phyloP scores from a whole-genome alignment of 2,888 invertebrate genomes.

The Calameuta pallipes region DNA sequence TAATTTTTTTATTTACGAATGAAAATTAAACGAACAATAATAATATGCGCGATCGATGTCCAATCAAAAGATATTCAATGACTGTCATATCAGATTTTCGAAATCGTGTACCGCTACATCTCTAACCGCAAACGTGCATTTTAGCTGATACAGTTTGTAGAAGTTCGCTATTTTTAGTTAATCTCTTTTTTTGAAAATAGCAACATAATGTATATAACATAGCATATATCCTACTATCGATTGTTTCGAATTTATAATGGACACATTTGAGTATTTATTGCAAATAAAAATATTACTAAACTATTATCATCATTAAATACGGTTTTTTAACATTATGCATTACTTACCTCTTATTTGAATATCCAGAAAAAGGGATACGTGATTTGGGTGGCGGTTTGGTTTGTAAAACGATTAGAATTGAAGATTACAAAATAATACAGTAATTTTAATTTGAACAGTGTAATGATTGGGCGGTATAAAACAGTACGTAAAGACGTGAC shows the following conservation, averaged over 20 bases:
- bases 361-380: not conserved
- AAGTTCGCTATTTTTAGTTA: not conserved
- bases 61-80: too few relatives aligned
- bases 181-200: not conserved
- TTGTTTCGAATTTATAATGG: conserved; percentile 21
- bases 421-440: conserved; percentile 29
- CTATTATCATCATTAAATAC: not conserved
- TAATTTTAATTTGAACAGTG: conserved; percentile 30
- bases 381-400: not conserved
- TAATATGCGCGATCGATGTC: too few relatives aligned
- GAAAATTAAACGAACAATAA: too few relatives aligned
- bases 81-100: too few relatives aligned
- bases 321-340: not conserved
- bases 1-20: too few relatives aligned
- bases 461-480: conserved; percentile 19
- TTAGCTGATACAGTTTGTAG: too few relatives aligned
- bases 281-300: conserved; percentile 10
- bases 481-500: conserved; percentile 15
- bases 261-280: conserved; percentile 21
- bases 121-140: too few relatives aligned
- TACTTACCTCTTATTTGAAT: not conserved
- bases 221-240: not conserved
- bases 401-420: not conserved
- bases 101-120: too few relatives aligned
- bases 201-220: too few relatives aligned